Evolutionary conservation across 2,113 vertebrate genomes (phyloP).

Genomic region (Labrus mixtus): DNA sequence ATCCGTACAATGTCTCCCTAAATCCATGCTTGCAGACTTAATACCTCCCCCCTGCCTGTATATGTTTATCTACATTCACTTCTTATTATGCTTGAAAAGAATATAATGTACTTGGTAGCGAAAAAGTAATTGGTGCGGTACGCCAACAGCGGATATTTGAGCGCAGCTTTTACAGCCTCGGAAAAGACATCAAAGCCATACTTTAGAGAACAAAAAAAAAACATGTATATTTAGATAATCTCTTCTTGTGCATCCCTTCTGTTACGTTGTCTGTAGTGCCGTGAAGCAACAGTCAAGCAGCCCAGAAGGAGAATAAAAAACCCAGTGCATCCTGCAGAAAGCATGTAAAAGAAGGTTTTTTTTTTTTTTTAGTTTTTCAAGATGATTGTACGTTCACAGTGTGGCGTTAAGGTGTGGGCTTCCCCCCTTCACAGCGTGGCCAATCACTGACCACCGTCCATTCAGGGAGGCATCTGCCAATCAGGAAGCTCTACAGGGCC

Average conservation of each 20-base stretch:
- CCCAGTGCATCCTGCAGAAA: background rate
- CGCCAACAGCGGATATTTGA: slow-evolving; percentile 42
- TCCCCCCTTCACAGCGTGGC: slow-evolving; percentile 36
- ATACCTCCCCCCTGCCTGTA: slow-evolving; percentile 47
- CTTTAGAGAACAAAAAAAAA: slow-evolving; percentile 60
- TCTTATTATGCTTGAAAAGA: slow-evolving; percentile 59
- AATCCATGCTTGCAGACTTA: slow-evolving; percentile 50
- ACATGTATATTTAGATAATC: slow-evolving; percentile 64
- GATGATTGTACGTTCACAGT: slow-evolving; percentile 44
- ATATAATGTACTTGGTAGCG: slow-evolving; percentile 54
- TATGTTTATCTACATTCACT: slow-evolving; percentile 52
- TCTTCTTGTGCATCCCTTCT: slow-evolving; percentile 54
- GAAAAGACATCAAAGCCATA: slow-evolving; percentile 79
- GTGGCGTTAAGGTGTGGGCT: slow-evolving; percentile 44
- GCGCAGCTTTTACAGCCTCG: slow-evolving; percentile 67
- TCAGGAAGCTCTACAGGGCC: slow-evolving; percentile 75
- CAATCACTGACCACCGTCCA: slow-evolving; percentile 60
- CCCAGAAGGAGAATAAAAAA: slow-evolving; percentile 18
- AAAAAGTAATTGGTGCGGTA: slow-evolving; percentile 51
- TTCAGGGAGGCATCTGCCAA: slow-evolving; percentile 80
- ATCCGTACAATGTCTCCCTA: slow-evolving; percentile 51
- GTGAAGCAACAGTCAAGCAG: slow-evolving; percentile 26
- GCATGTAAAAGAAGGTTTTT: slow-evolving; percentile 21
- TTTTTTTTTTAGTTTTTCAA: slow-evolving; percentile 42
- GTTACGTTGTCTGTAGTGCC: slow-evolving; percentile 46